Conservation (phyloP, 2,113 vertebrate species). For the Emydocephalus ijimae region DNA sequence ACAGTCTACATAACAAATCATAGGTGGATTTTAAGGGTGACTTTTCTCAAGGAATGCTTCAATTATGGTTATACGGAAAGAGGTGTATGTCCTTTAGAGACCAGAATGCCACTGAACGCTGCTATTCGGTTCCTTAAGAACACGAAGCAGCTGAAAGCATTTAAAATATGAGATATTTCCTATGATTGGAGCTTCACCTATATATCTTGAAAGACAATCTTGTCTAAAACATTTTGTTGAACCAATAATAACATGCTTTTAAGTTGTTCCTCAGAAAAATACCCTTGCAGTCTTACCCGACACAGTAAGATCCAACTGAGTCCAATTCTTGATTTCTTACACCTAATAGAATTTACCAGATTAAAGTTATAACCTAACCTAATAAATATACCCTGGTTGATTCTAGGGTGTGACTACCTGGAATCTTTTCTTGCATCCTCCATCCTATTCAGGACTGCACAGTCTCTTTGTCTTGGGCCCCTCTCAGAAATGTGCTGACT, state of each 20-base stretch:
- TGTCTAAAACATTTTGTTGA: not conserved
- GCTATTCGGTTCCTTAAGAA: not conserved
- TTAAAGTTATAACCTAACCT: too few species aligned
- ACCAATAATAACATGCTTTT: not conserved
- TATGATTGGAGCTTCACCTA: not conserved
- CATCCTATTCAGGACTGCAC: not conserved
- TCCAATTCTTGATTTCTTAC: too few species aligned
- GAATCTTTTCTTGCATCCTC: not conserved
- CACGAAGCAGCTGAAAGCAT: not conserved
- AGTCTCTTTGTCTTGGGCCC: not conserved
- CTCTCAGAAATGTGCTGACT: not conserved
- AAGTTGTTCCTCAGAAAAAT: not conserved
- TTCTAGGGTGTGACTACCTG: too few species aligned
- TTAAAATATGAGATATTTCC: not conserved
- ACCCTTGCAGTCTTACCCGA: not conserved
- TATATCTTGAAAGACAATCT: not conserved
- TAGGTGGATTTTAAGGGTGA: not conserved
- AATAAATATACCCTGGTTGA: too few species aligned
- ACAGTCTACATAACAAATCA: not conserved
- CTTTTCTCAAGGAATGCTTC: not conserved
- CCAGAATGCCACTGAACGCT: not conserved
- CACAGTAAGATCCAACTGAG: too few species aligned
- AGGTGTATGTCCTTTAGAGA: not conserved
- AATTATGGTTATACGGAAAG: not conserved
- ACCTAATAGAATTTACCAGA: too few species aligned